phyloP scores from a whole-genome alignment of 64 coral and sea anemone species.

The Stichodactyla helianthus region DNA sequence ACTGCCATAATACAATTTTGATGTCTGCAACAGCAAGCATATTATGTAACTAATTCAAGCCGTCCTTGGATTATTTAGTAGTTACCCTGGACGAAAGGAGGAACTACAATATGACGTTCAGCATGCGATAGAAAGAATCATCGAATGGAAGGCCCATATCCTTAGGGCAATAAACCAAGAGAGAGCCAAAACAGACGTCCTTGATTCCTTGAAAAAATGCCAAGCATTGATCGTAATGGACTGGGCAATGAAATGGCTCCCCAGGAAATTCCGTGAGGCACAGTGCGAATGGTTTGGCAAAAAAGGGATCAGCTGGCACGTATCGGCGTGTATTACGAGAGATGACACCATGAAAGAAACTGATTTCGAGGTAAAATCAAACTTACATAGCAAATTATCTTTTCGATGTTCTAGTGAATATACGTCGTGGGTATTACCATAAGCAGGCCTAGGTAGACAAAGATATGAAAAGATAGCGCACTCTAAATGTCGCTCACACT shows the following conservation, averaged over 20 bases:
- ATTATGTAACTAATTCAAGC: background rate
- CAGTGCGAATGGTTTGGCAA: conserved; percentile 28
- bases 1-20: no score
- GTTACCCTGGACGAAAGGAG: background rate
- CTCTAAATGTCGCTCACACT: no score
- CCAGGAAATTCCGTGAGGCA: background rate
- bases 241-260: background rate
- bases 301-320: conserved; percentile 20
- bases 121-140: background rate
- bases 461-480: no score
- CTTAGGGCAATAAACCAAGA: conserved; percentile 5
- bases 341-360: background rate
- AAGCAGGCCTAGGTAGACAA: no score
- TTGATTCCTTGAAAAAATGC: background rate
- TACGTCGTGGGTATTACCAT: no score
- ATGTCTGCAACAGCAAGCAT: no score
- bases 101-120: background rate
- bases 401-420: no score
- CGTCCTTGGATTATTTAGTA: background rate
- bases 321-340: background rate
- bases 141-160: background rate
- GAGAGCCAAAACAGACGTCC: background rate
- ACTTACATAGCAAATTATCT: no score
- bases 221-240: conserved; percentile 7
- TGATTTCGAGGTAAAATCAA: background rate